phyloP scores from a whole-genome alignment of 2,113 vertebrate genomes.

The Australoheros scitulus region DNA sequence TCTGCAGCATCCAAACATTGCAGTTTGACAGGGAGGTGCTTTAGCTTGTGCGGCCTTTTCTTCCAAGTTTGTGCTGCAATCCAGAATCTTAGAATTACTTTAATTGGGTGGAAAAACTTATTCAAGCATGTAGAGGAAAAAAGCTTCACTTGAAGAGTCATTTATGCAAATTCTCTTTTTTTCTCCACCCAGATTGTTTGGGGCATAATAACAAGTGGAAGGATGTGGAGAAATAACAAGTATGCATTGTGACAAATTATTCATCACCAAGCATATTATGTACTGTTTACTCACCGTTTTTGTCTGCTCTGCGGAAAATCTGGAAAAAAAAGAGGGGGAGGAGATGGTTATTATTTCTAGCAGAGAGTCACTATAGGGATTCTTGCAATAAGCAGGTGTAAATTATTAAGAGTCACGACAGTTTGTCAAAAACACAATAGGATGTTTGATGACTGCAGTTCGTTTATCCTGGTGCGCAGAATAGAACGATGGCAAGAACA shows the following conservation, averaged over 20 bases:
- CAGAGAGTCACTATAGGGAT: not conserved
- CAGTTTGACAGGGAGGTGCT: conserved; percentile 11
- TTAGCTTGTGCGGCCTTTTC: conserved; percentile 27
- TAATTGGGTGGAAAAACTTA: conserved; percentile 49
- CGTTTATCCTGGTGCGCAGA: not conserved
- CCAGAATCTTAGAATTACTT: conserved; percentile 39
- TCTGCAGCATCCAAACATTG: not conserved
- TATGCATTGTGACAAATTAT: conserved; percentile 25
- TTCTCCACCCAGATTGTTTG: conserved; percentile 8
- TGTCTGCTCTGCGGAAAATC: conserved; percentile 84
- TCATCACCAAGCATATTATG: not conserved
- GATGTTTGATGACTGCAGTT: not conserved
- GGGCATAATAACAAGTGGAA: conserved; percentile 3
- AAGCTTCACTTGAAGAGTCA: conserved; percentile 9
- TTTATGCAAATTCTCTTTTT: conserved; percentile 34
- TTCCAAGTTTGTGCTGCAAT: conserved; percentile 27
- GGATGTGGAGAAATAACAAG: not conserved
- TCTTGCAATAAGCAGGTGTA: conserved; percentile 12
- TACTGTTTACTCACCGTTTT: conserved; percentile 78
- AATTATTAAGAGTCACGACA: conserved; percentile 7
- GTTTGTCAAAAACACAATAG: conserved; percentile 17
- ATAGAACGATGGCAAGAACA: not conserved
- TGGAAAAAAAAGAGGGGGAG: conserved; percentile 42
- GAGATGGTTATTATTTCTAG: conserved; percentile 21
- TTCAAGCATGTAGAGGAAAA: conserved; percentile 26